Evolutionary conservation across 2,888 invertebrate species (phyloP), one percentile per base, ranked within the genome.

Genomic region (Dysmachus trigonus): DNA sequence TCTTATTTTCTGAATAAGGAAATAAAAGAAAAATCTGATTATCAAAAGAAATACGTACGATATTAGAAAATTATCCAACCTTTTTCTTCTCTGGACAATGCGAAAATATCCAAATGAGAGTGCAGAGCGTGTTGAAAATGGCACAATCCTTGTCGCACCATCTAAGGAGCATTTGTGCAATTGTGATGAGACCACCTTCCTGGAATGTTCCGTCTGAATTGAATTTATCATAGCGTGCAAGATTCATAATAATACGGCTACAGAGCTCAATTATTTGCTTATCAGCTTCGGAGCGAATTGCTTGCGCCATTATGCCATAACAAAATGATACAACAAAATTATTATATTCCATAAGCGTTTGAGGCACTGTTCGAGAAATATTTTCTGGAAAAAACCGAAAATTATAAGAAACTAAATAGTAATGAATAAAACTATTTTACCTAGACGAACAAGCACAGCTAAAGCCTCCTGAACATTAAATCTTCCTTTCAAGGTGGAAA

Each of bases 121-220:
- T 95, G 81, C 94, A 94, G 35, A 95, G 90, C 31, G 94, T 93
- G 88, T 94, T 94, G 89, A 95, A 95, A 84, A 95, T 91, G 73
- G 93, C 93, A 5, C 93, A 93, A 89, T 95, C 95, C 89, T 94
- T 95, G 89, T 94, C 95, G 89, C 95, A 95, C 92, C 94, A 95
- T 85, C 95, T 93, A 90, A 93, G 91, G 93, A 96, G 93, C 90
- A 95, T 93, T 89, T 94, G 94, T 62, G 96, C 91, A 76, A 95
- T 92, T 1, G 93, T 93, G 33, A 94, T 92, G 27, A 95, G 93
- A 81, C 94, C 93, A 51, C 94, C 92, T 88, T 94, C 93, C 90
- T 93, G 93, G 90, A 95, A 95, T 86, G 94, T 94, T 1, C 31
- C 30, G 18, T 41, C 72, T 22, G 41, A 13, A 88, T 93, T 93